Conservation (phyloP, 2,113 vertebrate genomes). For the Muntiacus reevesi region DNA sequence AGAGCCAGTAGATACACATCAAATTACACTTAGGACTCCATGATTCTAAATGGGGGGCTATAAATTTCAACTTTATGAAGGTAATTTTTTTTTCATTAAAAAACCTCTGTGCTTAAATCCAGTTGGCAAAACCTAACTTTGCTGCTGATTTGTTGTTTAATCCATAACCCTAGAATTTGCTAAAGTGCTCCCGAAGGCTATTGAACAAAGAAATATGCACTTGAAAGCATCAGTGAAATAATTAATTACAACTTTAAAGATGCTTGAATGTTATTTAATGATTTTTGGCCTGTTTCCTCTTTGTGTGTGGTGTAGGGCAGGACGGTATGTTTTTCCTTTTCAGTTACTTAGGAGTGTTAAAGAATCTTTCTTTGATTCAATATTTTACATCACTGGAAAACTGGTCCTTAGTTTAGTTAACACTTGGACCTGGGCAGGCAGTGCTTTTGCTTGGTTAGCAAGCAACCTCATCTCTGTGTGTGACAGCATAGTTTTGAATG, state of each 20-base stretch:
- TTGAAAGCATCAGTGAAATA: constrained; percentile 36
- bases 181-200: background rate
- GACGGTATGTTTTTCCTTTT: background rate
- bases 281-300: background rate
- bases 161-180: background rate
- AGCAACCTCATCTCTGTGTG: background rate
- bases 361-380: background rate
- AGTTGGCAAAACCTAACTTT: background rate
- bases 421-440: background rate
- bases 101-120: background rate
- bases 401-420: background rate
- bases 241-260: constrained; percentile 21
- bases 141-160: constrained; percentile 12
- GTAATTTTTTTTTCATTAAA: background rate
- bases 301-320: background rate
- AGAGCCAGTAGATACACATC: background rate
- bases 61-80: background rate
- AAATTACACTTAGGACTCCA: background rate
- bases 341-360: background rate
- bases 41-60: background rate
- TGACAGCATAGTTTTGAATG: background rate
- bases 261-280: background rate
- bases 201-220: background rate
- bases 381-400: background rate
- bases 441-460: background rate